These are phyloP conservation scores for Neogale vison DNA, from an alignment of 2,113 vertebrate genomes.

Conservation along the genomic window DNA sequence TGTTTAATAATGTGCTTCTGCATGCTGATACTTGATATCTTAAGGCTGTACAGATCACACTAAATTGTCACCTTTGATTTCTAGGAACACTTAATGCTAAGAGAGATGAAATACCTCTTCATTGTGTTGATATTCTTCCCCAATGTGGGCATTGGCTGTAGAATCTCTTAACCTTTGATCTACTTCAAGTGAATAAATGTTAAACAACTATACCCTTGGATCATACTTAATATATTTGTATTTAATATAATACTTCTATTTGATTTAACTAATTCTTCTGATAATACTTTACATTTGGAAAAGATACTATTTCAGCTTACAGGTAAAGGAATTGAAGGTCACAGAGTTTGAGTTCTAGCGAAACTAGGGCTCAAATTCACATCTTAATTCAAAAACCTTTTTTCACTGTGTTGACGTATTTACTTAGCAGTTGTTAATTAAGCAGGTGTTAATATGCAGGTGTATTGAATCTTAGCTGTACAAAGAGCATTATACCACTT, in stretches of 20 bases:
- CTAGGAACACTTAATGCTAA: not conserved
- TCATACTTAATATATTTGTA: not conserved
- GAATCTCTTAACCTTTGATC: not conserved
- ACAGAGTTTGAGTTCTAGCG: not conserved
- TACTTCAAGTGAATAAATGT: not conserved
- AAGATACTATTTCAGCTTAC: not conserved
- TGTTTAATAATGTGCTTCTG: not conserved
- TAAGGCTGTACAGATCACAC: not conserved
- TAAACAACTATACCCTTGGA: not conserved
- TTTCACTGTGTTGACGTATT: not conserved
- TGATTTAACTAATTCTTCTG: not conserved
- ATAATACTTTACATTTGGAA: not conserved
- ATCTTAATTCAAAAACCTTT: not conserved
- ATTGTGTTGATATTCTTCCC: not conserved
- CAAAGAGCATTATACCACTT: not conserved
- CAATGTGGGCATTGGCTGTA: not conserved
- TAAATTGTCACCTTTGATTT: constrained; percentile 12
- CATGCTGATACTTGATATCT: not conserved
- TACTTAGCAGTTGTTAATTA: not conserved
- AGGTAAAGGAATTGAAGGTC: not conserved
- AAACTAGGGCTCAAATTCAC: not conserved
- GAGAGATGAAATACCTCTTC: not conserved
- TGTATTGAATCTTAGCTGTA: not conserved
- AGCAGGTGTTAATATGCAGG: not conserved
- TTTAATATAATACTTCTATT: not conserved